Evolutionary conservation across 2,113 vertebrate genomes (phyloP), one percentile per base, ranked within the genome.

Genomic region (Prochilodus magdalenae): DNA sequence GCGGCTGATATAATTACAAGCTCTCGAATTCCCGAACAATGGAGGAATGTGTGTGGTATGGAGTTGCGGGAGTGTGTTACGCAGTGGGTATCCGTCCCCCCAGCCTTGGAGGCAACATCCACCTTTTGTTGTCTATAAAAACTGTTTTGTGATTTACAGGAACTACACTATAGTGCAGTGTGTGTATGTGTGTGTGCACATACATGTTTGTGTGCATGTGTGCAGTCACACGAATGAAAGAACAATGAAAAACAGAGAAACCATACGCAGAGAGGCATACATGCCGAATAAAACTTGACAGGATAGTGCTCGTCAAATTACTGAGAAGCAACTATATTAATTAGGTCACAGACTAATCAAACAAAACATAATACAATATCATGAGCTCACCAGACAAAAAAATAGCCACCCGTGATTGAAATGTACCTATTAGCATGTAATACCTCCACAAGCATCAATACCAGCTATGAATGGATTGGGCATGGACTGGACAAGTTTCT

Each of bases 121-220:
- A 92, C 91, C 92, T 92, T 94, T 94, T 94, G 93, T 93, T 92
- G 93, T 83, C 90, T 85, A 82, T 63, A 73, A 44, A 86, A 79
- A 27, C 84, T 86, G 85, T 90, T 89, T 86, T 89, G 90, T 88
- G 84, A 83, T 87, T 59, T 81, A 86, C 91, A 93, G 92, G 92
- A 94, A 93, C 81, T 82, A 75, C 12, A 73, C 18, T 55, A 72
- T 53, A 78, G 36, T 57, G n/a, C 24, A n/a, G 83, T 69, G 66
- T 83, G 77, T n/a, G 29, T 59, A 33, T 65, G 63, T 40, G 16
- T 76, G 7, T 47, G 63, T 67, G 53, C 30, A 14, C 47, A 47
- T 59, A 74, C 2, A 29, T 76, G 53, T 62, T 22, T 72, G 20
- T 55, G 57, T 59, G 77, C 3, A 29, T 76, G 53, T 51, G 27